Conservation (phyloP, 2,888 invertebrate genomes). For the Tupiocoris notatus region DNA sequence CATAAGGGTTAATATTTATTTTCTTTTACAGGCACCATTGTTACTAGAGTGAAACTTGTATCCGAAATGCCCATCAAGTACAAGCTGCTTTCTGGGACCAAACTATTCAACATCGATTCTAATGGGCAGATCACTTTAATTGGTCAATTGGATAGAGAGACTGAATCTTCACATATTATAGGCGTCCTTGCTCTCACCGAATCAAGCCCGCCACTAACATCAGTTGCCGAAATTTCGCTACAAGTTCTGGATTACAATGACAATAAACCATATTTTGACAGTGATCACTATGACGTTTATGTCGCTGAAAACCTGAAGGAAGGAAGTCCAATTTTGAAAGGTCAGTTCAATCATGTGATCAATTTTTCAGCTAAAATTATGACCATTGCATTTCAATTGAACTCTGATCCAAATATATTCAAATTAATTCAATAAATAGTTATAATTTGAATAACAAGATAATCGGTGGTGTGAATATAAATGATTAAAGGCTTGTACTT, state of each 20-base stretch:
- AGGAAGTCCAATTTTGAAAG: slow-evolving; percentile 71
- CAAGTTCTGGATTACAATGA: slow-evolving; percentile 89
- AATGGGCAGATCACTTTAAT: slow-evolving; percentile 73
- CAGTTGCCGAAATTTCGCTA: slow-evolving; percentile 69
- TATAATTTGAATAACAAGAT: too few relatives aligned
- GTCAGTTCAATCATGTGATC: too few relatives aligned
- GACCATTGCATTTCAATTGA: too few relatives aligned
- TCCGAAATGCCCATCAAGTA: slow-evolving; percentile 63
- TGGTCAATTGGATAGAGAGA: slow-evolving; percentile 74
- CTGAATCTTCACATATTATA: slow-evolving; percentile 66
- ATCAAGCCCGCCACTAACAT: slow-evolving; percentile 69
- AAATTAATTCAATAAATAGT: too few relatives aligned
- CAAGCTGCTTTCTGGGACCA: slow-evolving; percentile 63
- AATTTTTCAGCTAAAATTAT: too few relatives aligned
- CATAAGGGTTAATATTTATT: too few relatives aligned
- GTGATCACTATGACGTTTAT: slow-evolving; percentile 71
- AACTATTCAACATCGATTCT: slow-evolving; percentile 69
- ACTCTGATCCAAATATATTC: too few relatives aligned
- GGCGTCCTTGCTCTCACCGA: slow-evolving; percentile 70
- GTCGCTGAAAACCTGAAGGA: slow-evolving; percentile 82
- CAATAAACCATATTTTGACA: slow-evolving; percentile 83
- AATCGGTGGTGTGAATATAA: too few relatives aligned
- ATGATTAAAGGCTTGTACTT: too few relatives aligned
- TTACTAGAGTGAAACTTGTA: slow-evolving; percentile 67
- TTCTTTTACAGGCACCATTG: slow-evolving; percentile 59